Conservation (phyloP, 2,888 invertebrate species). For the Drosophila mettleri region DNA sequence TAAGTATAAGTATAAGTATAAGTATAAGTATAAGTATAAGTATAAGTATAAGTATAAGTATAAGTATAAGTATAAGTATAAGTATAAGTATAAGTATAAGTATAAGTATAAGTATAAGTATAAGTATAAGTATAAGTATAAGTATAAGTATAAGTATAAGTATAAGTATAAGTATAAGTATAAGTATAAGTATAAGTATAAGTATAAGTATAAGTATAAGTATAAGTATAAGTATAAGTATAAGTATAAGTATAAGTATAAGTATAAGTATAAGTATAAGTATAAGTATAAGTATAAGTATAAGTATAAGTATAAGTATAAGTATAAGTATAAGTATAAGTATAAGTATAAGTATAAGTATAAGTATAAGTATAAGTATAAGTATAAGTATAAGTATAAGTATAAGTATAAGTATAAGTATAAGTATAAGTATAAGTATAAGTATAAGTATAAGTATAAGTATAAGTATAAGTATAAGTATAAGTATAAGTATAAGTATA, state of each 20-base stretch:
- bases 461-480: not conserved
- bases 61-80: not conserved
- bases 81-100: not conserved
- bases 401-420: not conserved
- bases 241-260: not conserved
- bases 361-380: not conserved
- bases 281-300: not conserved
- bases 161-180: not conserved
- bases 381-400: not conserved
- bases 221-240: not conserved
- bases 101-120: not conserved
- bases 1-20: not conserved
- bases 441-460: not conserved
- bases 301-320: not conserved
- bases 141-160: not conserved
- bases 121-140: not conserved
- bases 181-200: not conserved
- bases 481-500: not conserved
- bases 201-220: not conserved
- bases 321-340: not conserved
- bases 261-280: not conserved
- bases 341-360: not conserved
- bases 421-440: not conserved
- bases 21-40: not conserved
- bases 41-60: not conserved